Conservation (phyloP, 2,888 invertebrate genomes). For the Orchesellides sinensis region DNA sequence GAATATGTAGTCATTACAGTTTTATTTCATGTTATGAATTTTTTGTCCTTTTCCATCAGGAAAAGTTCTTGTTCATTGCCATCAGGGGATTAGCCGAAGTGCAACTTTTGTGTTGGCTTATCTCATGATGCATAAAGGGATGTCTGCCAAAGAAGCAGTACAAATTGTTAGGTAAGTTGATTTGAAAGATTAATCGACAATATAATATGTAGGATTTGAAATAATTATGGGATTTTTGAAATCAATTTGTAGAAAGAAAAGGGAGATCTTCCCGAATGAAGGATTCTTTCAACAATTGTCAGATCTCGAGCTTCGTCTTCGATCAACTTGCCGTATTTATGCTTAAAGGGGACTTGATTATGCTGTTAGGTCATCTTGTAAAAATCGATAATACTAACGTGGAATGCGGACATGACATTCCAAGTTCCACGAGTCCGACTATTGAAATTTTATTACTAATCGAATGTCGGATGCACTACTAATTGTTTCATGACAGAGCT, state of each 20-base stretch:
- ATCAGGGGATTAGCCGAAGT: conserved; percentile 77
- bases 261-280: conserved; percentile 78
- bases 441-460: not conserved
- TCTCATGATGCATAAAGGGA: conserved; percentile 77
- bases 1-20: not conserved
- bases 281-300: conserved; percentile 76
- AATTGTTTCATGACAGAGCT: too few species aligned
- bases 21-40: not conserved
- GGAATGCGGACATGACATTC: too few species aligned
- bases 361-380: not conserved
- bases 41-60: conserved; percentile 70
- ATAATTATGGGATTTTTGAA: too few species aligned
- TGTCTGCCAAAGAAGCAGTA: conserved; percentile 77
- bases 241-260: conserved; percentile 75
- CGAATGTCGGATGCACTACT: too few species aligned
- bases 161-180: conserved; percentile 76
- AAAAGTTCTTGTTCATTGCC: conserved; percentile 78
- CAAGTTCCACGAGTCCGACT: not conserved
- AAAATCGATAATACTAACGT: too few species aligned
- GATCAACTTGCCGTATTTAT: conserved; percentile 49
- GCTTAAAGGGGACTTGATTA: conserved; percentile 35
- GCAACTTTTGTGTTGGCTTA: conserved; percentile 76
- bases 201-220: not conserved
- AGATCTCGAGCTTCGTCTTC: conserved; percentile 70
- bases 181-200: not conserved